Base-by-base conservation (phyloP, 2,888 invertebrate species). In the Nowickia ferox region DNA sequence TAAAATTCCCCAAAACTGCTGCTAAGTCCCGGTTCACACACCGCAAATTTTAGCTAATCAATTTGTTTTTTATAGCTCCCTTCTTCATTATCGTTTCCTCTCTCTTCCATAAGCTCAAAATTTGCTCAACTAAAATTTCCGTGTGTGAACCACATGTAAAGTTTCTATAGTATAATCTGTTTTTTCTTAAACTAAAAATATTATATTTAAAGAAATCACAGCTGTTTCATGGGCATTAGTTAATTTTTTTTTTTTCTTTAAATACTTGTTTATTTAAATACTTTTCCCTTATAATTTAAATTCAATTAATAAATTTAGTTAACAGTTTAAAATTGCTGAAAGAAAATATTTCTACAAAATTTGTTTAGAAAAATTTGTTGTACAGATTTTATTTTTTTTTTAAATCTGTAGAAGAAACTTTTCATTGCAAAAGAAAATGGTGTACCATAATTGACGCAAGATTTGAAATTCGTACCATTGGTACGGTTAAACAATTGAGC, bases 361-460 rank as follows among this genome's bases (percentile, higher is more conserved):
- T 75, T 53, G 48, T 19, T 66, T 9, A 48, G 75, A 84, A 80
- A 80, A 84, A 79, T 80, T 84, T 75, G 17, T 84, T 72, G 51
- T 78, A 84, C 72, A 84, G 66, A 68, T 74, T 57, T 79, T 79
- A 46, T n/a, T 22, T 11, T 30, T 0, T 8, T 55, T 2, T 59
- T 77, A 84, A 69, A 71, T 74, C 63, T 51, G 48, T 80, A 75
- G 61, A 75, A 84, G 84, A 80, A 84, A 84, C 51, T 84, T 84
- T 80, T 84, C 71, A n/a, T 68, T 55, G 5, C 42, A 5, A 22
- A 57, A 11, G 38, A 38, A 30, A n/a, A 30, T 9, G 8, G 66
- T 38, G 66, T 51, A n/a, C 48, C 51, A 65, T 38, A 66, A 66
- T 51, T 30, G 51, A 17, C n/a, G 15, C 22, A 22, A 65, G 15